Base-by-base conservation (phyloP, 2,888 invertebrate genomes). In the Yponomeuta sedellus region DNA sequence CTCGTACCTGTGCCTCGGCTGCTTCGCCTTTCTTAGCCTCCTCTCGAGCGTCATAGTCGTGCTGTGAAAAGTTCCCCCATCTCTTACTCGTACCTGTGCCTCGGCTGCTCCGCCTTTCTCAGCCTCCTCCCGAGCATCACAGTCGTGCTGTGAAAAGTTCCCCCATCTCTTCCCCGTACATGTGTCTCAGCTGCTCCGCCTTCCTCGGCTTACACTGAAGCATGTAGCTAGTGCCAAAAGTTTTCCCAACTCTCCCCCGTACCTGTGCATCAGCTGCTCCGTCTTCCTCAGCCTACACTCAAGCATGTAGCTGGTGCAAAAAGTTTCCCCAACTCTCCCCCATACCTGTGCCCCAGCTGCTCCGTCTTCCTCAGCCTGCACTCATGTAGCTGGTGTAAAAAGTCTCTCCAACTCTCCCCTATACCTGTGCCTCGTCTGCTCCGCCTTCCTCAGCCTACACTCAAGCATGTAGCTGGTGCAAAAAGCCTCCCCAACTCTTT, bases 401-500 rank as follows among this genome's bases (percentile, higher is more conserved):
- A 75, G 74, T 88, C 0, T 85, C 74, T 95, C 95, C 61, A 95
- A 85, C 64, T 92, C 79, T 66, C 6, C 25, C 20, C 3, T 8
- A 6, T 58, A 64, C 64, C 64, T 64, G 10, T 64, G 64, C n/a
- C 22, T 65, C 6, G 58, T 39, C 39, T 28, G 19, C 19, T 64
- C 44, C 10, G 44, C 12, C 11, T 44, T 44, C 8, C 44, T 44
- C 25, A 44, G 10, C 12, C 44, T 44, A 75, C 40, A 93, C 87
- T 71, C 92, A 80, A 0, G 79, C 78, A 0, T 85, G 78, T 63
- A 88, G 77, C 69, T 89, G 77, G 76, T 92, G 88, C 71, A 92
- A 71, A 74, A 91, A 75, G 74, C 88, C 85, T 74, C 95, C 95
- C n/a, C n/a, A n/a, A n/a, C n/a, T n/a, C n/a, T n/a, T n/a, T n/a